phyloP scores from a whole-genome alignment of 2,113 vertebrate species.

The Erinaceus europaeus region DNA sequence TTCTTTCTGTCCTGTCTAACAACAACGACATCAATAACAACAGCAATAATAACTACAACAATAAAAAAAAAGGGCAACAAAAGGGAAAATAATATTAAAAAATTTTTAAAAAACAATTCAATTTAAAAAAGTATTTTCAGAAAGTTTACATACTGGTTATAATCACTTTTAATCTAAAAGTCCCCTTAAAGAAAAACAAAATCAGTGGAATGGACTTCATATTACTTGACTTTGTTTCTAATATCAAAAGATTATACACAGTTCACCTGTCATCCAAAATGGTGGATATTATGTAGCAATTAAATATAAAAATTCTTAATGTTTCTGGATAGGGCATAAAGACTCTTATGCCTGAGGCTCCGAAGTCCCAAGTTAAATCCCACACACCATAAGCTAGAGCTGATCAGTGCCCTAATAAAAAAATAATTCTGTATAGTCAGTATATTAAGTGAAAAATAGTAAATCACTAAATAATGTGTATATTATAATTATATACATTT shows the following conservation, averaged over 20 bases:
- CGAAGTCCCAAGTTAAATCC: too few relatives aligned
- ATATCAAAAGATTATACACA: background rate
- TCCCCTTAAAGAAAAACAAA: background rate
- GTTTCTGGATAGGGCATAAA: background rate
- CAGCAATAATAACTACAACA: too few relatives aligned
- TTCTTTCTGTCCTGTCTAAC: too few relatives aligned
- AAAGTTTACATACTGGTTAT: background rate
- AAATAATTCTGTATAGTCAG: too few relatives aligned
- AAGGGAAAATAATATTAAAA: too few relatives aligned
- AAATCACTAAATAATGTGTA: background rate
- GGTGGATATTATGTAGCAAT: background rate
- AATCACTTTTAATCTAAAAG: constrained; percentile 26
- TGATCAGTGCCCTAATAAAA: too few relatives aligned
- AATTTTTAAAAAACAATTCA: background rate
- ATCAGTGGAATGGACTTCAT: background rate
- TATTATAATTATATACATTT: constrained; percentile 9
- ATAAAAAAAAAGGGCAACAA: too few relatives aligned
- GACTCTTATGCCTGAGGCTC: too few relatives aligned
- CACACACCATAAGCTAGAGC: too few relatives aligned
- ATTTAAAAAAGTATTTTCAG: background rate
- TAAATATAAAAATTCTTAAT: background rate
- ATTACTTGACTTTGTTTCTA: background rate
- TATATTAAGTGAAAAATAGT: background rate
- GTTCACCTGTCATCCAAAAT: background rate
- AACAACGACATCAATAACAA: too few relatives aligned